Evolutionary conservation across 2,888 invertebrate species (phyloP), one percentile per base, ranked within the genome.

Genomic region (Crocallis elinguaria): DNA sequence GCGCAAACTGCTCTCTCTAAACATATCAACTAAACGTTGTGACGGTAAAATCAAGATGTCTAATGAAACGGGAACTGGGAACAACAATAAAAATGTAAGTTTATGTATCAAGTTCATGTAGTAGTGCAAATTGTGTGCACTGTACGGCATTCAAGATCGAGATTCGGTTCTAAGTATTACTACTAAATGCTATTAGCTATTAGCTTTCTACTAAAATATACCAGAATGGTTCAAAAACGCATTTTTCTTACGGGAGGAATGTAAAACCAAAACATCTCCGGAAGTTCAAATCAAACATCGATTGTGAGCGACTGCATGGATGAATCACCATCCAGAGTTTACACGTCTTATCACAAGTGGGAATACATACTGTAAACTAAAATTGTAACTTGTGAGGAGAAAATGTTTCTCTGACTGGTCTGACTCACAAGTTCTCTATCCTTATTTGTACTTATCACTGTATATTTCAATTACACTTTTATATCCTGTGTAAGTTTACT

Each of bases 51-150:
- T 43, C 50, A 84, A 76, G 70, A 93, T 93, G 93, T 93, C 93
- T 16, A 93, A 86, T 75, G 94, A 94, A 75, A 92, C 93, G 21
- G 80, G 92, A 46, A 36, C 52, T 4, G 52, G 52, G 8, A 52
- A 46, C 46, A 88, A 77, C 60, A 81, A 79, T 57, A 81, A 93
- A 86, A 93, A 93, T 66, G 94, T 93, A 88, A 92, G 93, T 64
- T 50, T 32, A 12, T n/a, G n/a, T n/a, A n/a, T 12, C 19, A 1
- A 37, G 9, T 8, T 12, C 14, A 11, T 11, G 6, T 36, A 9
- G 2, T 17, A 8, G 8, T 33, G 30, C 19, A 21, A 29, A 36
- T 21, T 14, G n/a, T n/a, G n/a, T n/a, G 21, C 21, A 29, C n/a
- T 27, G 21, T 32, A n/a, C 48, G 39, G 21, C 30, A 14, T 21